Base-by-base conservation (phyloP, 2,797 vertebrate species). In the Acipenser oxyrinchus region DNA sequence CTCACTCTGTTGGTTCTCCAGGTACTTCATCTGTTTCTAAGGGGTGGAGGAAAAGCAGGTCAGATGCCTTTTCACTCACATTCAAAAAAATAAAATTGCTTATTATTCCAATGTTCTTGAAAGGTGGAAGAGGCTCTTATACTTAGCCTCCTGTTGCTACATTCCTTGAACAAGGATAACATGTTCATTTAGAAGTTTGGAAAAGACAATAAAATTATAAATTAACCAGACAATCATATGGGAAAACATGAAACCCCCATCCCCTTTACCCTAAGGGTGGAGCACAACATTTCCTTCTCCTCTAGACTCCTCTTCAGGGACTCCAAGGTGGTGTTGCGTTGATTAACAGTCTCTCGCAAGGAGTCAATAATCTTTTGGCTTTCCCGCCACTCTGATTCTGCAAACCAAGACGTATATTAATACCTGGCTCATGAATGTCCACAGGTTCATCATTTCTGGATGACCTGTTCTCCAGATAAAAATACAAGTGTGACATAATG, bases 21-120 rank as follows among this genome's bases (percentile, higher is more conserved):
- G 70, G 76, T 87, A 97, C 60, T 83, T 87, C 93, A 98, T 93
- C 87, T 99, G 95, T 86, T 95, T 96, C 96, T 98, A 77, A 77
- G 63, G 74, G 75, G 12, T 9, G 23, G 51, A 66, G 9, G 13
- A 18, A 10, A 4, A 6, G 18, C 10, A 8, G 60, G 5, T 53
- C 8, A n/a, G 65, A 12, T 6, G 18, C 1, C 23, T 13, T 13
- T 13, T 2, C 58, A 60, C 58, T 15, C 7, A 2, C 8, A 53
- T 8, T 8, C 8, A 52, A 52, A 3, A 53, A 53, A 53, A 53
- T 9, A 9, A 53, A 53, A 53, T 6, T 53, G 51, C 51, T 4
- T 53, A 9, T 9, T 53, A 53, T 37, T 2, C 23, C 51, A 53
- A 53, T 4, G 8, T 53, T 53, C 51, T 12, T 53, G 51, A 8